These are phyloP conservation scores for Nothoprocta perdicaria DNA, from an alignment of 2,113 vertebrate genomes.

Conservation along the genomic window DNA sequence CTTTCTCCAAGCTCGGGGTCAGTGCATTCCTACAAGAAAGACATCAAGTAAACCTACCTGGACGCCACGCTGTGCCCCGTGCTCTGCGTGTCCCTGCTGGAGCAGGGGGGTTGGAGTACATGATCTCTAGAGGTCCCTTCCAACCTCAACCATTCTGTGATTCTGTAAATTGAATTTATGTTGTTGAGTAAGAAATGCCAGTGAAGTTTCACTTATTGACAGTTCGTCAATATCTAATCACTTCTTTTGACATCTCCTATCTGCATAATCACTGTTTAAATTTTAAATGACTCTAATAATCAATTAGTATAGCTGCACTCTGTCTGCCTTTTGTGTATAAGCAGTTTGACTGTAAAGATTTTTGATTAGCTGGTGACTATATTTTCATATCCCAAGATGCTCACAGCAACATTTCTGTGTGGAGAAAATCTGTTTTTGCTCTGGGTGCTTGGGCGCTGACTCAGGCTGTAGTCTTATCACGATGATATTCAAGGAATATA, in stretches of 20 bases:
- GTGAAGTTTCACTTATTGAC: not conserved
- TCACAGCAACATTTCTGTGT: not conserved
- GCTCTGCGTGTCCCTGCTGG: no score
- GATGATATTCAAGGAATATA: not conserved
- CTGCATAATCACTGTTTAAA: not conserved
- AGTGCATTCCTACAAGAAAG: no score
- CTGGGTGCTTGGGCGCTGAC: not conserved
- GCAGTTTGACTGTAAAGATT: not conserved
- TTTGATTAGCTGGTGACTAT: not conserved
- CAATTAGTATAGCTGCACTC: not conserved
- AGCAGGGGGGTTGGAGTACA: no score
- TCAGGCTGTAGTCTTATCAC: not conserved
- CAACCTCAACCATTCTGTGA: no score
- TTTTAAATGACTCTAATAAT: not conserved
- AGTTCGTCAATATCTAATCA: not conserved
- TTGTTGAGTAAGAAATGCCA: not conserved
- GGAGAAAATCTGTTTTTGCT: not conserved
- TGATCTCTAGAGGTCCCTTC: no score
- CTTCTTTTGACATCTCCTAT: not conserved
- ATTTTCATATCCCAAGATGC: not conserved
- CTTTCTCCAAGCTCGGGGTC: no score
- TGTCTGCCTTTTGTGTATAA: not conserved
- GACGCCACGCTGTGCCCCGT: no score
- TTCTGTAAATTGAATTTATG: not conserved
- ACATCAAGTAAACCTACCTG: no score